Base-by-base conservation (phyloP, 2,888 invertebrate species). In the Cloeon dipterum region DNA sequence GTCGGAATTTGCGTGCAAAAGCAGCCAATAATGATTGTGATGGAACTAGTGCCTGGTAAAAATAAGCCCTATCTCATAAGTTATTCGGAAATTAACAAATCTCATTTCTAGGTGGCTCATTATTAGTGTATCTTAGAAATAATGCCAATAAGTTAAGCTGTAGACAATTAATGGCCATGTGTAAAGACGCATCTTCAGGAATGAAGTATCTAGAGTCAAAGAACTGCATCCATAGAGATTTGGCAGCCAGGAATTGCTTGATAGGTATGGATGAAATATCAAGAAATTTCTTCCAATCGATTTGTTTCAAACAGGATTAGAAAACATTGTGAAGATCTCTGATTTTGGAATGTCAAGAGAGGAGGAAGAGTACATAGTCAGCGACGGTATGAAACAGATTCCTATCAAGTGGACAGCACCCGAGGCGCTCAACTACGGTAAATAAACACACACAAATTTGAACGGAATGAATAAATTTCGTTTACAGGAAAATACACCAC, bases 341-440 rank as follows among this genome's bases (percentile, higher is more conserved):
- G 93, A 94, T 61, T 94, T 93, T 61, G 93, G 93, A 44, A 94
- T 94, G 93, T 93, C 91, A 0, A 61, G 93, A 20, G 91, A 93
- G 55, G 93, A 93, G 53, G 86, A 91, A 54, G 91, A 91, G 54
- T 94, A 94, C 49, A 88, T 85, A 42, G 93, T 93, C 29, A 89
- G 91, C 3, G 91, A 91, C 47, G 93, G 93, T 23, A 86, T 93
- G 83, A 93, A 94, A 58, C 91, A 93, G 63, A 93, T 94, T 47
- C 93, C 94, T 1, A 91, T 94, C 42, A 94, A 94, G 58, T 94
- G 94, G 94, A 94, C 93, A 0, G 91, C 93, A 3, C 94, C 94
- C 1, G 93, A 93, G 60, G 91, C 93, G 3, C 63, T 93, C 10
- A 89, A 91, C 58, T 91, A 83, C 54, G 91, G 91, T 73, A 54